Conservation (phyloP, 2,888 invertebrate species). For the Eilema sororculum region DNA sequence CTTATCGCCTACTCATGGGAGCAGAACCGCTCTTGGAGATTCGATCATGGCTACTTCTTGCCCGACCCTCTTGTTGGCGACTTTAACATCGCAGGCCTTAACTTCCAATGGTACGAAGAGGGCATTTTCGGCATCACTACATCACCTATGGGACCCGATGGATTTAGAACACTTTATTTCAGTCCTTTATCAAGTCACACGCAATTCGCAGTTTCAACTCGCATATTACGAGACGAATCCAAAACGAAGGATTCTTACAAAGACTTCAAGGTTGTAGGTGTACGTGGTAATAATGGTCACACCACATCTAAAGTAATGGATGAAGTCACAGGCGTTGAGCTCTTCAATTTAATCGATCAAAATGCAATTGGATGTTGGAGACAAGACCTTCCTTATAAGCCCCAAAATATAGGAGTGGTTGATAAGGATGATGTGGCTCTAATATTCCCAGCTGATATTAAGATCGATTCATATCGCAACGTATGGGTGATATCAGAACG, state of each 20-base stretch:
- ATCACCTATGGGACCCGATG: constrained; percentile 89
- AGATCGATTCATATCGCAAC: constrained; percentile 90
- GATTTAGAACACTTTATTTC: constrained; percentile 91
- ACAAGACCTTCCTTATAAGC: constrained; percentile 88
- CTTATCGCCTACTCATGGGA: constrained; percentile 93
- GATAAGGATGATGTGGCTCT: constrained; percentile 92
- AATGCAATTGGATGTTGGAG: constrained; percentile 95
- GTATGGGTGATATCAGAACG: constrained; percentile 94
- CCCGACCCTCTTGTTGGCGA: constrained; percentile 93
- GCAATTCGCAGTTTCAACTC: constrained; percentile 93
- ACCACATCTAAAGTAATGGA: constrained; percentile 92
- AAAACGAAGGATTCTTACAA: constrained; percentile 90
- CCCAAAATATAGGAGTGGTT: constrained; percentile 89
- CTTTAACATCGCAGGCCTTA: constrained; percentile 92
- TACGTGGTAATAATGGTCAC: constrained; percentile 90
- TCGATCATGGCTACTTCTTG: constrained; percentile 92
- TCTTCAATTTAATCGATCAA: constrained; percentile 92
- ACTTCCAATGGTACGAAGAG: constrained; percentile 95
- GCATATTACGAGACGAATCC: constrained; percentile 89
- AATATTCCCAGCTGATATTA: constrained; percentile 93
- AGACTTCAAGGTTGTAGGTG: constrained; percentile 89
- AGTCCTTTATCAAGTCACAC: constrained; percentile 92
- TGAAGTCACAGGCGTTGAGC: constrained; percentile 89
- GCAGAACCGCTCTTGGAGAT: constrained; percentile 92
- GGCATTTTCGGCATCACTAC: constrained; percentile 93